These are phyloP conservation scores for Epizoanthus illoricatus DNA, from an alignment of 92 coral and sea anemone genomes.

Conservation along the genomic window DNA sequence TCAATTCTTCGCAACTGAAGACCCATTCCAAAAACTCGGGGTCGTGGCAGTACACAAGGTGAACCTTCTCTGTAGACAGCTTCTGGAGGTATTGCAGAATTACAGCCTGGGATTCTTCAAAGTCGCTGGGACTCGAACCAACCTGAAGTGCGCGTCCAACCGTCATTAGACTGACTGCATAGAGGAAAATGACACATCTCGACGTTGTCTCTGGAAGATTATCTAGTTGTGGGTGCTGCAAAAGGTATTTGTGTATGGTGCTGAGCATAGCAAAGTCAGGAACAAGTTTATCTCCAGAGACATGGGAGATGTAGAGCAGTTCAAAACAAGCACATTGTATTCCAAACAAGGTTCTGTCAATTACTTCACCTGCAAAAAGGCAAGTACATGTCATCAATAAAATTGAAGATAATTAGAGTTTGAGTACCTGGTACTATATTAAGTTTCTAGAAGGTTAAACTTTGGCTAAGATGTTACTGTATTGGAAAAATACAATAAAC, in stretches of 20 bases:
- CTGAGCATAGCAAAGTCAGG: conserved; percentile 54
- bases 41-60: conserved; percentile 50
- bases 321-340: conserved; percentile 78
- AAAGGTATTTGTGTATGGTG: conserved; percentile 61
- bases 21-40: conserved; percentile 68
- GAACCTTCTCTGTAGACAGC: conserved; percentile 52
- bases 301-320: conserved; percentile 64
- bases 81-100: conserved; percentile 45
- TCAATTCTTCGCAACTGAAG: conserved; percentile 51
- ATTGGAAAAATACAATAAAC: too few species aligned
- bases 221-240: conserved; percentile 56
- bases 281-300: conserved; percentile 60
- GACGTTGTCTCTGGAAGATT: conserved; percentile 48
- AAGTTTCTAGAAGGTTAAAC: too few species aligned
- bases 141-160: conserved; percentile 14
- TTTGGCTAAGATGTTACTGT: too few species aligned
- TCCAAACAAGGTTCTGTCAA: conserved; percentile 67
- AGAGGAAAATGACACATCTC: conserved; percentile 58
- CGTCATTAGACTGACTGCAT: conserved; percentile 48
- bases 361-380: conserved; percentile 35
- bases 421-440: too few species aligned
- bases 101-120: conserved; percentile 46
- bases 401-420: too few species aligned
- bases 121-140: conserved; percentile 36
- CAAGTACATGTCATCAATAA: not conserved